Base-by-base conservation (phyloP, 2,113 vertebrate species). In the Megaceryle torquata region DNA sequence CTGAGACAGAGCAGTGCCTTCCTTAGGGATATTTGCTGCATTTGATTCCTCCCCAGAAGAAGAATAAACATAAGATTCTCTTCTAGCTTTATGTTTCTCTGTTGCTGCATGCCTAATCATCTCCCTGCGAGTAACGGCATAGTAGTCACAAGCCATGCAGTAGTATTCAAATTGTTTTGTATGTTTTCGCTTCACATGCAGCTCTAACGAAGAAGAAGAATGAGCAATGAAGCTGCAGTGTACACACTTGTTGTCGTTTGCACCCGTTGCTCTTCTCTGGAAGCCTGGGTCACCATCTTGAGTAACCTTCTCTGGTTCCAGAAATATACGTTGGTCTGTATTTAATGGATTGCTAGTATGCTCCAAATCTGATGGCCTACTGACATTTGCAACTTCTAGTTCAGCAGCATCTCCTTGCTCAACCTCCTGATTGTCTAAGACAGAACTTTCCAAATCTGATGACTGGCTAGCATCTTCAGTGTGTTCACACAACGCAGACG, bases 81-180 rank as follows among this genome's bases (percentile, higher is more conserved):
- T 98, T 80, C 99, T 99, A 92, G 98, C 97, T 95, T 98, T 99
- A 91, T 99, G 99, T 80, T 99, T 99, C 54, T 99, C 99, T 15
- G 99, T 99, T 39, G 98, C 97, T 19, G 98, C 99, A 13, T 99
- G 99, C 69, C 99, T 98, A 50, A 98, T 98, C 99, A 99, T 99
- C 96, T 99, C 99, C 64, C 98, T 98, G 54, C 97, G 98, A 33
- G 99, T 99, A 88, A 99, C 98, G 2, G 99, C 98, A 29, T 99
- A 99, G 96, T 99, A 99, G 92, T 98, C 98, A 83, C 99, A 99
- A 4, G 99, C 99, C 97, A 99, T 98, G 93, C 99, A 99, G 53
- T 99, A 99, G 76, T 98, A 99, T 88, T 99, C 99, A 96, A 99
- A 99, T 75, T 99, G 98, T 95, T 98, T 98, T 17, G 98, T 99